phyloP scores from a whole-genome alignment of 2,113 vertebrate genomes.

The Laticauda laticaudata region DNA sequence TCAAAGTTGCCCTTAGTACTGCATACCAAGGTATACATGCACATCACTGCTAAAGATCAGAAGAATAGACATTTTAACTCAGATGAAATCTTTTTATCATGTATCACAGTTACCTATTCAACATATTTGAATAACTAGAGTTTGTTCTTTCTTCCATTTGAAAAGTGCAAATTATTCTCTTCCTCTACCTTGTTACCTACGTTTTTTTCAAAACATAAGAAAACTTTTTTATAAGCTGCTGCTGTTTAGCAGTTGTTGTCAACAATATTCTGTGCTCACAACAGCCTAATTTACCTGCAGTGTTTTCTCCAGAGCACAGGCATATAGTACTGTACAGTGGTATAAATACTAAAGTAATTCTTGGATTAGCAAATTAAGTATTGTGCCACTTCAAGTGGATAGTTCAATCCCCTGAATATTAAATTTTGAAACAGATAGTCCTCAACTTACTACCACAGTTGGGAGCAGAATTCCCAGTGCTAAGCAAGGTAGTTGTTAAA shows the following conservation, averaged over 20 bases:
- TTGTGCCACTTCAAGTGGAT: background rate
- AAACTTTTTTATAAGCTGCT: background rate
- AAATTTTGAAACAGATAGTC: background rate
- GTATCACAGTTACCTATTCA: constrained; percentile 18
- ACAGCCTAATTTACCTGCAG: too few relatives aligned
- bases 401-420: background rate
- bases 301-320: background rate
- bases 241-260: background rate
- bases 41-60: constrained; percentile 29
- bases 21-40: constrained; percentile 32
- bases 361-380: background rate
- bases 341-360: constrained; percentile 2
- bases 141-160: constrained; percentile 1
- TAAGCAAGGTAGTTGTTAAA: background rate
- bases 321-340: background rate
- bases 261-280: background rate
- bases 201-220: background rate
- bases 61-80: constrained; percentile 15
- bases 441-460: background rate
- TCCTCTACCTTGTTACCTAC: background rate
- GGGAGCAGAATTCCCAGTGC: background rate
- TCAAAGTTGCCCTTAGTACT: constrained; percentile 31
- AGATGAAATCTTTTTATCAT: background rate
- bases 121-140: constrained; percentile 24
- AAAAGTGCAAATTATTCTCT: background rate